These are phyloP conservation scores for Dendrolimus houi DNA, from an alignment of 2,888 invertebrate genomes.

Conservation along the genomic window DNA sequence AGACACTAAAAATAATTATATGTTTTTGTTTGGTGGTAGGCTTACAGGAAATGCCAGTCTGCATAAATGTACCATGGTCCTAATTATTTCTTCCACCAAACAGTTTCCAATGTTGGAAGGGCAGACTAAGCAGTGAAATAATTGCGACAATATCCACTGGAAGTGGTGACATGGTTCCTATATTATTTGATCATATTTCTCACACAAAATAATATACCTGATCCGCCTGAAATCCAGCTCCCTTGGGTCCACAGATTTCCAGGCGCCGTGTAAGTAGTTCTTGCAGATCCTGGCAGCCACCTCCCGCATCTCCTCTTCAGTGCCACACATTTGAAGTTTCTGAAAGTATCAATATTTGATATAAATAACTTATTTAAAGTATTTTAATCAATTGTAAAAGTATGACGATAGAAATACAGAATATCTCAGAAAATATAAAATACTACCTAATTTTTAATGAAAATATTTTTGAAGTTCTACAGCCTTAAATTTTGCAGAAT, in stretches of 20 bases:
- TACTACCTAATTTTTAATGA: too few relatives aligned
- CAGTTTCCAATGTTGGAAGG: background rate
- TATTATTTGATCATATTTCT: background rate
- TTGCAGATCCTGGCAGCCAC: constrained; percentile 91
- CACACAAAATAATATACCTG: constrained; percentile 74
- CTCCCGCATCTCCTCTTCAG: constrained; percentile 85
- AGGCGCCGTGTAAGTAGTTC: constrained; percentile 92
- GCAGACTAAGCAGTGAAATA: background rate
- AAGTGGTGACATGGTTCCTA: background rate
- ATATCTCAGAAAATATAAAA: too few relatives aligned
- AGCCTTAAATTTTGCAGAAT: too few relatives aligned
- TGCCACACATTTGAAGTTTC: constrained; percentile 79
- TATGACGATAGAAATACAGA: too few relatives aligned
- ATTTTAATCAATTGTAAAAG: too few relatives aligned
- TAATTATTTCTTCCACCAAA: background rate
- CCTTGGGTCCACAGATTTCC: constrained; percentile 88
- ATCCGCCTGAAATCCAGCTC: constrained; percentile 89
- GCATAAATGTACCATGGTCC: too few relatives aligned
- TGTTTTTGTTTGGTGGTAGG: too few relatives aligned
- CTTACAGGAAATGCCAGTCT: too few relatives aligned
- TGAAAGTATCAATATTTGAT: constrained; percentile 16
- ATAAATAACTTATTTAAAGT: too few relatives aligned
- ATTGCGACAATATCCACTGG: background rate
- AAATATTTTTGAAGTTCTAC: too few relatives aligned
- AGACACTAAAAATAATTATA: too few relatives aligned